A percentile compares a stretch with the other conserved stretches of the same genome.
phyloP scores from a whole-genome alignment of 64 coral and sea anemone species.

The Exaiptasia diaphana region DNA sequence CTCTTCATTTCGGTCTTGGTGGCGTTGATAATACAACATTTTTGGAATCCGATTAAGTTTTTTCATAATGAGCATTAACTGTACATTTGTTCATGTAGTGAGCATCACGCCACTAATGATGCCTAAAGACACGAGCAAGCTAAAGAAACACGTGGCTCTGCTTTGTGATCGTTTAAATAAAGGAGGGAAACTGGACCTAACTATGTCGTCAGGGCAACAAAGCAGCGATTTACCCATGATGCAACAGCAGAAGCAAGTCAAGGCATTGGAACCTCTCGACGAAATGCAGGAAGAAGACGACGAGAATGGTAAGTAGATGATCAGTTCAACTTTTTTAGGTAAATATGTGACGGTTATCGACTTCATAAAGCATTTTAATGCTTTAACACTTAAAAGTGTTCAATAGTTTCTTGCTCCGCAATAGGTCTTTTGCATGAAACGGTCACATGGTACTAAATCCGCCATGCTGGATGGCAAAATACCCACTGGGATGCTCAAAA shows the following conservation, averaged over 20 bases:
- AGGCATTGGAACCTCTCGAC: constrained; percentile 58
- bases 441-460: too few species aligned
- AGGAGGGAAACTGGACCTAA: constrained; percentile 75
- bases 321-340: too few species aligned
- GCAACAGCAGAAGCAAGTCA: constrained; percentile 70
- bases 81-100: constrained; percentile 39
- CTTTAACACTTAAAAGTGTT: too few species aligned
- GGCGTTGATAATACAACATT: too few species aligned
- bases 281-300: constrained; percentile 73
- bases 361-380: too few species aligned
- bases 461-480: too few species aligned
- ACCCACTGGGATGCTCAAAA: too few species aligned
- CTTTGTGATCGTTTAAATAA: constrained; percentile 89
- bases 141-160: constrained; percentile 92
- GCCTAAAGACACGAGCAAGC: constrained; percentile 81
- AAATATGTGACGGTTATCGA: background rate
- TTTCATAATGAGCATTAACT: background rate
- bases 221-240: constrained; percentile 45
- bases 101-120: constrained; percentile 62
- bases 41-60: background rate
- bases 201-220: constrained; percentile 55
- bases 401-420: too few species aligned
- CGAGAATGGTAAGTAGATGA: constrained; percentile 52
- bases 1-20: too few species aligned
- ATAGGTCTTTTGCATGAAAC: too few species aligned